Conservation (phyloP, 2,113 vertebrate species). For the Leptosomus discolor region DNA sequence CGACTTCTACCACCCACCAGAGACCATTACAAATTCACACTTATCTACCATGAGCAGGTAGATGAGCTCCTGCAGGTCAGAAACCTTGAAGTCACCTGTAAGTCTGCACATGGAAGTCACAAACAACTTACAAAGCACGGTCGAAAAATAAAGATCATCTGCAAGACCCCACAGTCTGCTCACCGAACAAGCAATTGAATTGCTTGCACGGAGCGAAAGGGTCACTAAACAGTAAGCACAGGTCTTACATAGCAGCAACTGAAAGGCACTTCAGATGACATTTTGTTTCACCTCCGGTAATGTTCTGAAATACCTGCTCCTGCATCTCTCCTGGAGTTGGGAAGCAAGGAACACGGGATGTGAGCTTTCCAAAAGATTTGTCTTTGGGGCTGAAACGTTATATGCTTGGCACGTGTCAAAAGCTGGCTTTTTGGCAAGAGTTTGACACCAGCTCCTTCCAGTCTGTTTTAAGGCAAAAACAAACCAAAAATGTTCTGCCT, state of each 20-base stretch:
- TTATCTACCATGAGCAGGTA: background rate
- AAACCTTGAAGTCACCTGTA: background rate
- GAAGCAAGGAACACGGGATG: background rate
- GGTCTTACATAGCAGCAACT: background rate
- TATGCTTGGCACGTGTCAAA: background rate
- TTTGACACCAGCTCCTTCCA: background rate
- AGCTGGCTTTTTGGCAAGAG: background rate
- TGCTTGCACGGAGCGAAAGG: background rate
- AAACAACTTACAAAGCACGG: background rate
- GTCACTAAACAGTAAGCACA: background rate
- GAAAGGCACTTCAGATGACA: background rate
- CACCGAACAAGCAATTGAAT: background rate
- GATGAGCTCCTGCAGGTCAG: background rate
- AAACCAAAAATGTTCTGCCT: background rate
- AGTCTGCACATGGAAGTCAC: background rate
- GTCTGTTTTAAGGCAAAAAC: background rate
- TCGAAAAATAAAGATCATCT: background rate
- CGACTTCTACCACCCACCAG: background rate
- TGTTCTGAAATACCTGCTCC: background rate
- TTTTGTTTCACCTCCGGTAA: background rate
- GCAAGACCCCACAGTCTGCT: background rate
- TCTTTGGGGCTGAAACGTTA: background rate
- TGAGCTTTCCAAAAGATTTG: background rate
- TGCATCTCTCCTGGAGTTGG: background rate
- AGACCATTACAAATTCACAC: background rate